phyloP scores from a whole-genome alignment of 2,797 vertebrate genomes.

The Phrynocephalus vlangalii region DNA sequence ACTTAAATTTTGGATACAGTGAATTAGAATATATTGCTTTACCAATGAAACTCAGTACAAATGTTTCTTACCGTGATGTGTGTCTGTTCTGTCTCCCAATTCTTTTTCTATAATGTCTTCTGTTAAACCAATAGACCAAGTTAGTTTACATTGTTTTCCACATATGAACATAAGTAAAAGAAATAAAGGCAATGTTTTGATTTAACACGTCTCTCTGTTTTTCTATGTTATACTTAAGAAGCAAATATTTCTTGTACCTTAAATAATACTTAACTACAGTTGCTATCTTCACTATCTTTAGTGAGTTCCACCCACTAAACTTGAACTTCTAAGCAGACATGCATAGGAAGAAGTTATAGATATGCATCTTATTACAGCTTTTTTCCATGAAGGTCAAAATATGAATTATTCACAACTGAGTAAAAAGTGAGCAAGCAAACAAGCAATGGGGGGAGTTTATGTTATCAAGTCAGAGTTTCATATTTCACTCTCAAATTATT shows the following conservation, averaged over 20 bases:
- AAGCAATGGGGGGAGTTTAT: too few relatives aligned
- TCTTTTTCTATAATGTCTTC: conserved; percentile 79
- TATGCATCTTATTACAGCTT: too few relatives aligned
- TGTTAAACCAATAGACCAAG: conserved; percentile 67
- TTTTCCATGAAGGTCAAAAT: neutral
- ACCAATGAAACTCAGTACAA: conserved; percentile 38
- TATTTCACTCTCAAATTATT: too few relatives aligned
- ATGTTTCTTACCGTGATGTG: conserved; percentile 70
- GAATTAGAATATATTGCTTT: conserved; percentile 42
- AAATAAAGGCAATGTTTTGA: neutral
- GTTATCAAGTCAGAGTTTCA: too few relatives aligned
- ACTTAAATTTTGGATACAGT: conserved; percentile 8
- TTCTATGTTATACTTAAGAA: neutral
- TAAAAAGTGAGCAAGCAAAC: neutral
- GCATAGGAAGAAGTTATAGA: too few relatives aligned
- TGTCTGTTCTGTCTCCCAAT: conserved; percentile 71
- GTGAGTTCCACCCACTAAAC: neutral
- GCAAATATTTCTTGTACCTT: neutral
- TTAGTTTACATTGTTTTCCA: conserved; percentile 48
- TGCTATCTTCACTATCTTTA: too few relatives aligned
- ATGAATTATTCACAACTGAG: neutral
- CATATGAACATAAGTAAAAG: conserved; percentile 30
- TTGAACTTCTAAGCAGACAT: too few relatives aligned
- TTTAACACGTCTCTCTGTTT: neutral
- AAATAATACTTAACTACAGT: neutral